A percentile compares a stretch with the other conserved stretches of the same genome.
These are phyloP conservation scores for Oreochromis niloticus DNA, from an alignment of 2,113 vertebrate species.

Conservation along the genomic window DNA sequence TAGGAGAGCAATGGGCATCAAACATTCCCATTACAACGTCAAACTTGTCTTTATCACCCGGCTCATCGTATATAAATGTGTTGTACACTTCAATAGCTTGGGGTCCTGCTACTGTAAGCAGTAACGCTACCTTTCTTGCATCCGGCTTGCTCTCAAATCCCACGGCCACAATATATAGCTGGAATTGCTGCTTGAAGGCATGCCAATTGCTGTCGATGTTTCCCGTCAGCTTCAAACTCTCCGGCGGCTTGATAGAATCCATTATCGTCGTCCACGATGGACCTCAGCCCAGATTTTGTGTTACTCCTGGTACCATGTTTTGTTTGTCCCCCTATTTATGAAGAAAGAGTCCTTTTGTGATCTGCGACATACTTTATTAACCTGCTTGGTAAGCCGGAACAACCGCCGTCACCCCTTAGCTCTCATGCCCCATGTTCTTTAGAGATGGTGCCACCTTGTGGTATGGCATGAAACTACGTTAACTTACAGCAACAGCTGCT, in stretches of 20 bases:
- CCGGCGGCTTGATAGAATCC: background rate
- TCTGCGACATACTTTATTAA: background rate
- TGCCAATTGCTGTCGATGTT: background rate
- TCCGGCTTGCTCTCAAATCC: background rate
- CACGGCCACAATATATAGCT: background rate
- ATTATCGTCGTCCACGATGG: fast-evolving
- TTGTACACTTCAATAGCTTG: background rate
- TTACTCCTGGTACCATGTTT: background rate
- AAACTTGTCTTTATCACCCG: fast-evolving
- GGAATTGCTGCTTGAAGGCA: background rate
- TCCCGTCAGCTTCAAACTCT: background rate
- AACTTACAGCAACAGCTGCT: too few species aligned
- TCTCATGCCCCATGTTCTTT: too few species aligned
- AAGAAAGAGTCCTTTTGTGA: background rate
- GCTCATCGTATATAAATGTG: background rate
- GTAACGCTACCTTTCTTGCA: background rate
- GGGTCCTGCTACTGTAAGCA: background rate
- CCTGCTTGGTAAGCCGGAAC: background rate
- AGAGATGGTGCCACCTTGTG: too few species aligned
- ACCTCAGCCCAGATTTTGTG: background rate
- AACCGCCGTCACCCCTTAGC: too few species aligned
- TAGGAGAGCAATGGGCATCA: background rate
- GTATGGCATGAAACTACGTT: too few species aligned
- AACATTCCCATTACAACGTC: background rate
- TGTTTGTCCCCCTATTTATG: background rate